Conservation (phyloP, 2,113 vertebrate species). For the Nanger granti region DNA sequence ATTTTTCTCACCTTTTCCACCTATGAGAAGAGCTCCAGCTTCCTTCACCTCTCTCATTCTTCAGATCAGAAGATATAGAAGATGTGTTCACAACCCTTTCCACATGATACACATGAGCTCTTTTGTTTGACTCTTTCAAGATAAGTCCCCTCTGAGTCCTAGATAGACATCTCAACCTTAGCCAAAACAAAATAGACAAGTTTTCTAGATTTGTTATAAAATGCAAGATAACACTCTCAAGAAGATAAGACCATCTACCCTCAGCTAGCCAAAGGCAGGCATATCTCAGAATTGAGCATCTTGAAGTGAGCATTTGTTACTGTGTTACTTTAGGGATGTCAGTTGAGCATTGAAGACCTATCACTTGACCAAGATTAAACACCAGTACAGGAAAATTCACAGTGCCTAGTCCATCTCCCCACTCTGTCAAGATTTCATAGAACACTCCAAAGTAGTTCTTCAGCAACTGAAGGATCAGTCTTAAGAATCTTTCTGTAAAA, state of each 20-base stretch:
- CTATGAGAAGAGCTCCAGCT: not conserved
- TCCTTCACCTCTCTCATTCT: not conserved
- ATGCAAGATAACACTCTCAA: not conserved
- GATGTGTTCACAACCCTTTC: not conserved
- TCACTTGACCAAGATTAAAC: not conserved
- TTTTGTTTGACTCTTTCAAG: not conserved
- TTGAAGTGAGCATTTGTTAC: not conserved
- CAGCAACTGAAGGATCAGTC: not conserved
- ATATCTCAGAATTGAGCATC: not conserved
- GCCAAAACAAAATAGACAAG: not conserved
- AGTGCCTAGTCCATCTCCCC: not conserved
- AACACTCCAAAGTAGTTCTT: not conserved
- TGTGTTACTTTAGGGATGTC: not conserved
- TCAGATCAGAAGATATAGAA: not conserved
- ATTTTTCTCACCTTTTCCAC: not conserved
- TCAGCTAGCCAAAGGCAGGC: not conserved
- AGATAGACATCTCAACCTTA: not conserved
- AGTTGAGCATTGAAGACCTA: not conserved
- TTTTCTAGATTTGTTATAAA: constrained; percentile 8
- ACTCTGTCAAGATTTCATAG: not conserved
- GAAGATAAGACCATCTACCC: not conserved
- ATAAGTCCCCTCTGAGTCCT: not conserved
- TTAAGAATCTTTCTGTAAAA: not conserved
- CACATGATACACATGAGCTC: rapidly evolving
- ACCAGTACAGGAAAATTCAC: not conserved